Percentiles rank a stretch among this genome's conserved stretches.
Conservation (phyloP, 2,888 invertebrate species). For the Drosophila anomelani region DNA sequence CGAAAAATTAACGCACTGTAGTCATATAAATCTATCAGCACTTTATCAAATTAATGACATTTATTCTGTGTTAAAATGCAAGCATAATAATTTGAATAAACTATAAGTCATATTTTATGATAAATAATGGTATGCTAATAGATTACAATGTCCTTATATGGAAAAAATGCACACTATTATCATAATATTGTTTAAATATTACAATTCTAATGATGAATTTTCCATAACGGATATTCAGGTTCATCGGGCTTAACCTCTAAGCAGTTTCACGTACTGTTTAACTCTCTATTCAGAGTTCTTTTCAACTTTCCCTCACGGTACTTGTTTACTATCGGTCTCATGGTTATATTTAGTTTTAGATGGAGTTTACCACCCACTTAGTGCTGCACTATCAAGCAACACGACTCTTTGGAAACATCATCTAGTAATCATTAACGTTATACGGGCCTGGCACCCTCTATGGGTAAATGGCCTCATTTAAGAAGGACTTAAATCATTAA, state of each 20-base stretch:
- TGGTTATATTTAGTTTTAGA: slow-evolving; percentile 85
- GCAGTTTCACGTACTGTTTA: slow-evolving; percentile 85
- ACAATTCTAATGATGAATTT: slow-evolving; percentile 82
- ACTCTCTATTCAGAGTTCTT: slow-evolving; percentile 86
- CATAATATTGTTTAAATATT: slow-evolving; percentile 66
- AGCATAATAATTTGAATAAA: slow-evolving; percentile 55
- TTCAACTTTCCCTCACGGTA: too few relatives aligned
- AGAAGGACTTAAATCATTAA: slow-evolving; percentile 83
- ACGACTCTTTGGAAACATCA: slow-evolving; percentile 73
- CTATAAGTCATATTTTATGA: slow-evolving; percentile 85
- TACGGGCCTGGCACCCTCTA: slow-evolving; percentile 87
- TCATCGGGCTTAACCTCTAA: slow-evolving; percentile 86
- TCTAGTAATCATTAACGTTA: slow-evolving; percentile 53
- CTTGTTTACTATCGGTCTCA: slow-evolving; percentile 74
- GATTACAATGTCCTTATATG: slow-evolving; percentile 86
- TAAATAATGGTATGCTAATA: slow-evolving; percentile 83
- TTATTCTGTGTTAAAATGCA: slow-evolving; percentile 56
- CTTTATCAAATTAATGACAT: slow-evolving; percentile 67
- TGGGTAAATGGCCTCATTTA: slow-evolving; percentile 86
- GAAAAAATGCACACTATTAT: slow-evolving; percentile 83
- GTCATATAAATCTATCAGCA: slow-evolving; percentile 84
- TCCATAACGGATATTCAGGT: slow-evolving; percentile 85
- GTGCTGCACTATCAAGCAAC: slow-evolving; percentile 57
- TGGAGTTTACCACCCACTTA: slow-evolving; percentile 85
- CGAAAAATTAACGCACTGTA: slow-evolving; percentile 55